Base-by-base conservation (phyloP, 2,797 vertebrate species). In the Podarcis lilfordi region DNA sequence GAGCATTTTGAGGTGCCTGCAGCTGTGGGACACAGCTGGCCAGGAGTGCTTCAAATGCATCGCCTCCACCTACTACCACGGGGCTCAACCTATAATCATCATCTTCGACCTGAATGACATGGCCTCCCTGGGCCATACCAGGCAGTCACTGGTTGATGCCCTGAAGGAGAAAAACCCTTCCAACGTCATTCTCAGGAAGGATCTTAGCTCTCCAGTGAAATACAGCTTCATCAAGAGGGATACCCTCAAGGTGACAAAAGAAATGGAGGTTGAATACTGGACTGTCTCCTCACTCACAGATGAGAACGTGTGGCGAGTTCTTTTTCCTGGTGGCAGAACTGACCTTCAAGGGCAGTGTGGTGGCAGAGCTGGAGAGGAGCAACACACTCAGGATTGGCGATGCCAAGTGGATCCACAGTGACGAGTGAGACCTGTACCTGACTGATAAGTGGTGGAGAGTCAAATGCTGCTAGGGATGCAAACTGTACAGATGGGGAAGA, bases 41-140 rank as follows among this genome's bases (percentile, higher is more conserved):
- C 98, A 99, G 96, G 98, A 99, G 92, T 96, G 98, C 50, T 99
- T 99, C 97, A 98, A 99, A 94, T 99, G 98, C 96, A 99, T 99
- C 0, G 99, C 98, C 1, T 99, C 99, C 69, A 99, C 99, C 4
- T 99, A 99, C 94, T 99, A 99, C 96, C 97, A 98, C 88, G 98
- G 98, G 93, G 98, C 98, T 23, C 98, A 99, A 99, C 98, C 98
- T 92, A 98, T 99, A 72, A 97, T 99, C 21, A 98, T 99, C 11
- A 97, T 99, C 91, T 99, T 99, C 86, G 98, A 99, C 86, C 93
- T 99, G 87, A 99, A 98, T 84, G 98, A 98, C 0, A 97, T 96
- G 88, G 96, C 93, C 0, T 99, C 98, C 32, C 93, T 99, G 92
- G 96, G 96, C 40, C 98, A 99, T 79, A 98, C 98, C 11, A 97